A percentile compares a stretch with the other conserved stretches of the same genome.
Evolutionary conservation across 2,888 invertebrate genomes (phyloP).

Genomic region (Ormyrus labotus): DNA sequence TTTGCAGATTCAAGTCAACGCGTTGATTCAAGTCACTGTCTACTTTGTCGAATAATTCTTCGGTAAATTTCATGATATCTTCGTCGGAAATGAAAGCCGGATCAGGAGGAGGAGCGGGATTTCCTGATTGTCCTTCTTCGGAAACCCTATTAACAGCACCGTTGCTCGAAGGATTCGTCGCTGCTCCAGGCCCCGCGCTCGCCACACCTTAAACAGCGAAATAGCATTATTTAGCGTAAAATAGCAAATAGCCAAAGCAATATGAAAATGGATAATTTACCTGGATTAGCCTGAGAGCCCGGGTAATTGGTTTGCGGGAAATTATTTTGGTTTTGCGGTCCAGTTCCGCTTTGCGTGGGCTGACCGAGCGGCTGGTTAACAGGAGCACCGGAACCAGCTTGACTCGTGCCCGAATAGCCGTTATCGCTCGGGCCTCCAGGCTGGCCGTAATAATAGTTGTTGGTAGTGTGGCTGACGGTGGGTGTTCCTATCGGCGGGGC

Average conservation of each 20-base stretch:
- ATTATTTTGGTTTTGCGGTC: not conserved
- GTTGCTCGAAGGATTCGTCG: constrained; percentile 15
- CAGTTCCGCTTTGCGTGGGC: not conserved
- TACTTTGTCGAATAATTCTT: constrained; percentile 66
- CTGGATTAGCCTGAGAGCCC: constrained; percentile 4
- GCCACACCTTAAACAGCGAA: not conserved
- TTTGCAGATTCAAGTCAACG: constrained; percentile 67
- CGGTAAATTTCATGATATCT: constrained; percentile 67
- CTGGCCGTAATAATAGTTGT: constrained; percentile 35
- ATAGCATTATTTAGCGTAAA: not conserved
- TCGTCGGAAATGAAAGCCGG: constrained; percentile 62
- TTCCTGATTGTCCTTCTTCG: constrained; percentile 4
- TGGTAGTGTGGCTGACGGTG: constrained; percentile 21
- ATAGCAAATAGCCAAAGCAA: not conserved
- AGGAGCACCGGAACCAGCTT: not conserved
- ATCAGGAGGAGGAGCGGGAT: constrained; percentile 20
- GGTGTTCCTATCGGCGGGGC: constrained; percentile 42
- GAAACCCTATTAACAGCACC: constrained; percentile 9
- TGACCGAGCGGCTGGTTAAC: not conserved
- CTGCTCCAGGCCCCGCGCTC: not conserved
- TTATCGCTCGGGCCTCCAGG: not conserved
- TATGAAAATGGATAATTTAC: not conserved
- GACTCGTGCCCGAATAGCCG: not conserved
- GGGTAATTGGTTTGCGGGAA: not conserved
- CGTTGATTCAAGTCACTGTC: constrained; percentile 62